Evolutionary conservation across 92 coral and sea anemone genomes (phyloP), one percentile per base, ranked within the genome.

Genomic region (Epizoanthus ramosus): DNA sequence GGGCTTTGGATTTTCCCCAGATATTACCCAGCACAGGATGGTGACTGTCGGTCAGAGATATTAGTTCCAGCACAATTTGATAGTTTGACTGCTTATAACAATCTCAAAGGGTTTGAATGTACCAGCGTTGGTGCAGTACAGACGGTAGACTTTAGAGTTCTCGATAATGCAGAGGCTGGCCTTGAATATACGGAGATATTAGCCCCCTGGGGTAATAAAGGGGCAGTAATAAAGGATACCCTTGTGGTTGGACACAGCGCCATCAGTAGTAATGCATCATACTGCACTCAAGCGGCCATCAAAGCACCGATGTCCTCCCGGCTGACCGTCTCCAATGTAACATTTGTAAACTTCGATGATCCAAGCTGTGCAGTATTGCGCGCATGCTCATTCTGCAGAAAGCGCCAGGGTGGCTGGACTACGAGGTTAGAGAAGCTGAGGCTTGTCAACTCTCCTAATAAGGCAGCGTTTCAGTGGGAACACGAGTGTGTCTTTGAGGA

Each of bases 1-100:
- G 98, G 98, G 31, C 74, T 95, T n/a, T 95, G 97, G 98, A 84
- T 95, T 80, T 95, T 95, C 71, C 91, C 95, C 52, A 87, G 86
- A 33, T 95, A 95, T 80, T 85, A 83, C 63, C 98, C 98, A 4
- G 75, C 66, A 72, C 58, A 37, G 5, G 84, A 87, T 18, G 95
- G 95, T 4, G 41, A 71, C 7, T 90, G 93, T 53, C 59, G 25
- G 28, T 85, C 89, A 1, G 68, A 63, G 67, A 71, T 74, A 21
- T 80, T 94, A 31, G 94, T 61, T 39, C 96, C 94, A 28, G 98
- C 98, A 5, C 84, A 79, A 79, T 95, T 95, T 83, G 76, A 90
- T 74, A 83, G 92, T 57, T 76, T 95, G 45, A 64, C 87, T 19
- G 97, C 98, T 1, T 95, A 95, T 87, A 92, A 92, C 80, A 95